A percentile compares a stretch with the other conserved stretches of the same genome.
These are phyloP conservation scores for Eumeta japonica DNA, from an alignment of 1,140 invertebrate genomes.

Conservation along the genomic window DNA sequence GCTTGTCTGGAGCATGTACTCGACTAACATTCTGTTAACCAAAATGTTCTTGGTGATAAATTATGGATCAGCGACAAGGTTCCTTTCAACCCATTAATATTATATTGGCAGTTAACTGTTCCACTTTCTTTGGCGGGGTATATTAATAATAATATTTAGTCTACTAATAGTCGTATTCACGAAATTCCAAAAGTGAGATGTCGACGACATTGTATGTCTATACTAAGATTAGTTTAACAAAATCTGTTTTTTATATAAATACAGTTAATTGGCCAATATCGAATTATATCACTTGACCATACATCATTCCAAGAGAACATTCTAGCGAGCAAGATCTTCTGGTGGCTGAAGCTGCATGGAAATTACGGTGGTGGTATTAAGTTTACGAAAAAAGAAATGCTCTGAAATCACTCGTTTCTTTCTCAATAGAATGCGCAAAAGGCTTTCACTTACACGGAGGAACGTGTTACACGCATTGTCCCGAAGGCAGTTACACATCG, in stretches of 20 bases:
- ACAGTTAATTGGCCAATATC: not conserved
- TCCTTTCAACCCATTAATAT: too few species aligned
- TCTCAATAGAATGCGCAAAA: constrained; percentile 53
- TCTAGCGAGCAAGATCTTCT: constrained; percentile 15
- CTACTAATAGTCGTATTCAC: too few species aligned
- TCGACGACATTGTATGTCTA: too few species aligned
- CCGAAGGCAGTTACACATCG: constrained; percentile 40
- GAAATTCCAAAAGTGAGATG: too few species aligned
- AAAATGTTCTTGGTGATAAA: too few species aligned
- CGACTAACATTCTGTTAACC: too few species aligned
- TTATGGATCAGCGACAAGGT: too few species aligned
- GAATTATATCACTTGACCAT: not conserved
- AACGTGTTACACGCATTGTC: constrained; percentile 42
- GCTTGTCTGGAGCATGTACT: too few species aligned
- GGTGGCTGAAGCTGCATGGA: constrained; percentile 41
- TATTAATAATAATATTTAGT: too few species aligned
- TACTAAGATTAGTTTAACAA: not conserved
- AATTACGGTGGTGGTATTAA: constrained; percentile 41
- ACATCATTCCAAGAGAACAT: not conserved
- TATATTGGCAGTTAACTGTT: too few species aligned
- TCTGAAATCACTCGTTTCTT: constrained; percentile 9
- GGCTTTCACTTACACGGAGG: constrained; percentile 53
- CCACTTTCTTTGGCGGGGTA: too few species aligned
- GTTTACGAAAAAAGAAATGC: too few species aligned
- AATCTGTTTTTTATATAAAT: not conserved